Evolutionary conservation across 2,113 vertebrate species (phyloP).

Genomic region (Barbus barbus): DNA sequence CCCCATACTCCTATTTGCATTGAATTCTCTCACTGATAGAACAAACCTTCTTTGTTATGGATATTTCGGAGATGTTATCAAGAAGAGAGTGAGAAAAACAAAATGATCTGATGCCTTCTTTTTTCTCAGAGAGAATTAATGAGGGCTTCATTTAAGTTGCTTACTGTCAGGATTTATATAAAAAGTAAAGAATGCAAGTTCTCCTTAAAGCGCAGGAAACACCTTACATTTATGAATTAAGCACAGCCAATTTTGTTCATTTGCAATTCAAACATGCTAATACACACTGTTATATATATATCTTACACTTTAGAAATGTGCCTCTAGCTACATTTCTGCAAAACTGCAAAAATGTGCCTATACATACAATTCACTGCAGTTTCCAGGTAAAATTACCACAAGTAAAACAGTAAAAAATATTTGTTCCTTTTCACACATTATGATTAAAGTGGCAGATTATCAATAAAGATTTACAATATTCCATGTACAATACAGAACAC

Average conservation of each 20-base stretch:
- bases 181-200: not conserved
- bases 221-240: not conserved
- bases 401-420: not conserved
- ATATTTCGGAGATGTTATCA: slow-evolving; percentile 52
- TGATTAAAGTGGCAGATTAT: not conserved
- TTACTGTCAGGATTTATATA: not conserved
- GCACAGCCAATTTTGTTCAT: not conserved
- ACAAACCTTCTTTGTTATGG: slow-evolving; percentile 53
- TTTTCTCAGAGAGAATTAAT: not conserved
- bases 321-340: not conserved
- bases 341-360: not conserved
- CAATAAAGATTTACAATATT: not conserved
- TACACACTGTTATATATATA: not conserved
- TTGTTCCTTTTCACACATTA: not conserved
- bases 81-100: slow-evolving; percentile 43
- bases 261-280: not conserved
- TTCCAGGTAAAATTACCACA: not conserved
- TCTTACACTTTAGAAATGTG: not conserved
- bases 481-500: not conserved
- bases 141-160: not conserved
- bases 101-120: slow-evolving; percentile 4
- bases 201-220: not conserved
- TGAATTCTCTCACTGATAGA: slow-evolving; percentile 60
- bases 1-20: slow-evolving; percentile 44
- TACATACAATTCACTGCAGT: not conserved